Conservation (phyloP, 2,113 vertebrate genomes). For the Hydrolagus affinis region DNA sequence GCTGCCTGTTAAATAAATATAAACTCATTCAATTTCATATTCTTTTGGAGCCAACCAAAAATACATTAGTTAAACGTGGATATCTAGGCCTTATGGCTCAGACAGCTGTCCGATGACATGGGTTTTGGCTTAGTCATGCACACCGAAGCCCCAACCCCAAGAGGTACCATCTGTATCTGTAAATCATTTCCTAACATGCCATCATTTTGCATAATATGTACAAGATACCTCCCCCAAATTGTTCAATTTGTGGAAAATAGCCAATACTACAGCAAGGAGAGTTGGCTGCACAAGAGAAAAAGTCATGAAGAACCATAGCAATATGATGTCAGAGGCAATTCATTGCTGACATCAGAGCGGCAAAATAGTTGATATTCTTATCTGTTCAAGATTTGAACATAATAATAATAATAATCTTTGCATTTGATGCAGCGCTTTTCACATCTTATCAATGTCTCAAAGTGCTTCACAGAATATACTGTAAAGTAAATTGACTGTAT, state of each 20-base stretch:
- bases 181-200: not conserved
- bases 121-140: too few relatives aligned
- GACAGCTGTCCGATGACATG: not conserved
- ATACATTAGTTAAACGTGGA: not conserved
- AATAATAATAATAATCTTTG: too few relatives aligned
- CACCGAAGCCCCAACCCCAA: not conserved
- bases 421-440: too few relatives aligned
- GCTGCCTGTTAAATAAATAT: not conserved
- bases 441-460: too few relatives aligned
- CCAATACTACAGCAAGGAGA: not conserved
- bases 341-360: not conserved
- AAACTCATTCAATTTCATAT: not conserved
- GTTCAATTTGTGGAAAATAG: not conserved
- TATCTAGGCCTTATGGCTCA: not conserved
- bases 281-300: not conserved
- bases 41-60: too few relatives aligned
- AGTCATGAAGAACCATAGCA: not conserved
- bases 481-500: too few relatives aligned
- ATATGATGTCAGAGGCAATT: not conserved
- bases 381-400: not conserved
- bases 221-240: not conserved
- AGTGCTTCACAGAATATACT: too few relatives aligned
- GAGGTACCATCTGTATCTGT: not conserved
- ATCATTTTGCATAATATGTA: not conserved
- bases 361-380: not conserved